Base-by-base conservation (phyloP, 2,888 invertebrate species). In the Eilema sororculum region DNA sequence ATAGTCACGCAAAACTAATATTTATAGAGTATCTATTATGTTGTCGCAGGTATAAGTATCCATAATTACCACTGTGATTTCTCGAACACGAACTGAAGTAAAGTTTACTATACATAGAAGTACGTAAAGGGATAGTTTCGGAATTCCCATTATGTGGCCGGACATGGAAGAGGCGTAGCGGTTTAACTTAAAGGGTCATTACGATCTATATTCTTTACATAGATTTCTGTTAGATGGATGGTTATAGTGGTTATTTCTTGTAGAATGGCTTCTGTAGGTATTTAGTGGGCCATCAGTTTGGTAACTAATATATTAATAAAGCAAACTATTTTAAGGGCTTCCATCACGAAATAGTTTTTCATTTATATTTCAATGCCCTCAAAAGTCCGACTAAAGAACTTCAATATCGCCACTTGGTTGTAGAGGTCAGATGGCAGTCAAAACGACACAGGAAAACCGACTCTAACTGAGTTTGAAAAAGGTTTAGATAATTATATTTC, bases 131-230 rank as follows among this genome's bases (percentile, higher is more conserved):
- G 68, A 79, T 74, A 77, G 78, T 78, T 78, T 74, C 70, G 74
- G 83, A 81, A 84, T 83, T 73, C 76, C 88, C 86, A 87, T 91
- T 88, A 90, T 76, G 85, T 78, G 74, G 74, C 75, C 65, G 71
- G 80, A 91, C 91, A 91, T 79, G 90, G 84, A 89, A 89, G 76
- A 82, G 91, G 91, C 89, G 90, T 85, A 87, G 76, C 77, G 72
- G 78, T 72, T 74, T 68, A 74, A 74, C 76, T 77, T 72, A 24
- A 73, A 75, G 75, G 78, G 79, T 83, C 85, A 84, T 84, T 82
- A 84, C 79, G 77, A 73, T 69, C 77, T 75, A 79, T 80, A 78
- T 81, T 83, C 81, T 82, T 84, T 82, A 70, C 62, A 70, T 65
- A 60, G 16, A 37, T 67, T 62, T 73, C 57, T 59, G 66, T 68